Evolutionary conservation across 37 sponge, comb jelly and placozoan species (phyloP).

Genomic region (Aplysina aerophoba): DNA sequence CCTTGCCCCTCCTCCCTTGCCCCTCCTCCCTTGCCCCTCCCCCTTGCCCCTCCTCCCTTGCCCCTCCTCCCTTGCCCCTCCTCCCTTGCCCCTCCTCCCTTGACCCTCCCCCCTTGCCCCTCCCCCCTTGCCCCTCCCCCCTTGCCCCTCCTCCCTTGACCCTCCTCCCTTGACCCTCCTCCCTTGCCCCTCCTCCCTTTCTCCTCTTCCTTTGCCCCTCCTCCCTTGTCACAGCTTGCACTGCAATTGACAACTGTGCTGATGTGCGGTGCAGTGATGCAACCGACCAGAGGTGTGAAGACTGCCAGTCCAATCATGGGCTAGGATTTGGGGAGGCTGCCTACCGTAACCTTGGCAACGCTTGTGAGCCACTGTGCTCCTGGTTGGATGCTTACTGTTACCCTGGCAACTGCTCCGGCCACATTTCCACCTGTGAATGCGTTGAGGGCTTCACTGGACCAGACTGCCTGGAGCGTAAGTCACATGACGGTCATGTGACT

Average conservation of each 20-base stretch:
- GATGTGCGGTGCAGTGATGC: slow-evolving; percentile 60
- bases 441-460: slow-evolving; percentile 56
- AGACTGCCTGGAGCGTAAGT: slow-evolving; percentile 75
- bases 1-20: not conserved
- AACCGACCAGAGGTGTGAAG: slow-evolving; percentile 50
- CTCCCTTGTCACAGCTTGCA: slow-evolving; percentile 42
- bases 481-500: not conserved
- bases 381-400: slow-evolving; percentile 70
- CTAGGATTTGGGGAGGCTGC: slow-evolving; percentile 50
- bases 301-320: slow-evolving; percentile 66
- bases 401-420: slow-evolving; percentile 71
- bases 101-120: not conserved
- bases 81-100: not conserved
- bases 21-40: not conserved
- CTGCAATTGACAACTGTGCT: slow-evolving; percentile 59
- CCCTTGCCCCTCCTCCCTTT: not conserved
- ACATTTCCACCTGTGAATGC: slow-evolving; percentile 58
- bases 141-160: not conserved
- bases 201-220: not conserved
- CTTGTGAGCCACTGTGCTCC: slow-evolving; percentile 66
- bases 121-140: not conserved
- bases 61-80: not conserved
- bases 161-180: not conserved
- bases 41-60: not conserved
- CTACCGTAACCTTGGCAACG: slow-evolving; percentile 49